Percentiles rank a stretch among this genome's conserved stretches.
Evolutionary conservation across 2,113 vertebrate species (phyloP).

Genomic region (Petroica traversi): DNA sequence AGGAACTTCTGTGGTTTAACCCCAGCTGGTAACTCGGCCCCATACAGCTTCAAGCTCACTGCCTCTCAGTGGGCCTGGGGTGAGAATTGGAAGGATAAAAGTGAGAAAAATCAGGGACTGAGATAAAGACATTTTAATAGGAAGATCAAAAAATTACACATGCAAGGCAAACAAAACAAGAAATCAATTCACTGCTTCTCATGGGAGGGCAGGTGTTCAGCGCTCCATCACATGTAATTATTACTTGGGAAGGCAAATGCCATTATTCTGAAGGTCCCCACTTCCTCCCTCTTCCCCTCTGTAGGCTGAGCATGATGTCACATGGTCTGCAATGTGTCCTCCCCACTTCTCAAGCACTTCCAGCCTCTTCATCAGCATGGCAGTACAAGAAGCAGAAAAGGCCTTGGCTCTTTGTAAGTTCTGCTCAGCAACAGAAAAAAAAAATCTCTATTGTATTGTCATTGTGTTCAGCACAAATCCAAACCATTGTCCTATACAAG

Average conservation of each 20-base stretch:
- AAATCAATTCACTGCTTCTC: not conserved
- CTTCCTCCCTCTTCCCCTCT: not conserved
- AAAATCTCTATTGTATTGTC: not conserved
- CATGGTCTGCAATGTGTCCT: not conserved
- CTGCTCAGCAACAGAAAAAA: not conserved
- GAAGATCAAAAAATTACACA: not conserved
- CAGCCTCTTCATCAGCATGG: not conserved
- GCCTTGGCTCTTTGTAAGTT: not conserved
- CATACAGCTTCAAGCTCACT: not conserved
- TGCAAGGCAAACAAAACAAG: not conserved
- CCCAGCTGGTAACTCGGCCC: not conserved
- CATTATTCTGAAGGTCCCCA: not conserved
- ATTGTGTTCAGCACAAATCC: not conserved
- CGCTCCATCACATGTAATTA: no score
- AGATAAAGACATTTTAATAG: not conserved
- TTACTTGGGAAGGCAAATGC: not conserved
- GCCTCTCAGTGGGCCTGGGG: rapidly evolving
- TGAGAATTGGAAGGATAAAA: not conserved
- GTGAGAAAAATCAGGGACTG: not conserved
- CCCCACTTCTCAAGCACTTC: not conserved
- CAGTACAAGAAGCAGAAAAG: not conserved
- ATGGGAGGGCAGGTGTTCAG: not conserved
- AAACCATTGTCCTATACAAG: not conserved
- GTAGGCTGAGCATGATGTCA: not conserved
- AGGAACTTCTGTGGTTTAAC: not conserved